Conservation (phyloP, 1,140 invertebrate genomes). For the Rhyacophila brunnea region DNA sequence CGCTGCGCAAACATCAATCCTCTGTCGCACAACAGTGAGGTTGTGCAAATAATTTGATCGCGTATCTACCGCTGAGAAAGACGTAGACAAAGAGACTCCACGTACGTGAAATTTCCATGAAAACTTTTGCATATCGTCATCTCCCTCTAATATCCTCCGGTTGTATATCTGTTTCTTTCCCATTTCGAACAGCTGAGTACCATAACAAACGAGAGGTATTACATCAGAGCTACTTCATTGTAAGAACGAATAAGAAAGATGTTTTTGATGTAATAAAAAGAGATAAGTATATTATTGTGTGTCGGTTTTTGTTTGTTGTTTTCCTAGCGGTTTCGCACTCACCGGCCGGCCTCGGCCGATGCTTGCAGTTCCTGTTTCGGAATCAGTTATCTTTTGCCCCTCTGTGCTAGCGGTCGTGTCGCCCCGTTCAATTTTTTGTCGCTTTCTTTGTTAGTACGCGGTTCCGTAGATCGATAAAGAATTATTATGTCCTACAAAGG, state of each 20-base stretch:
- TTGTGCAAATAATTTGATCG: too few species aligned
- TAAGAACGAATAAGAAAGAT: not conserved
- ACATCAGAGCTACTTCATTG: not conserved
- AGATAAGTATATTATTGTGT: not conserved
- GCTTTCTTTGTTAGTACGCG: constrained; percentile 20
- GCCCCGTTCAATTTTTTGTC: constrained; percentile 5
- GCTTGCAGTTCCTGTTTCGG: constrained; percentile 15
- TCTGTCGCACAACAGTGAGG: too few species aligned
- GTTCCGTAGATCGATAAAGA: constrained; percentile 18
- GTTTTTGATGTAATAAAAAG: not conserved
- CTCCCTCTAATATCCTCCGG: constrained; percentile 37
- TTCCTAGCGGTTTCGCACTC: constrained; percentile 23
- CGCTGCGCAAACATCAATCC: too few species aligned
- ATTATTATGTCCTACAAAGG: constrained; percentile 16
- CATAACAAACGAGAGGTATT: constrained; percentile 48
- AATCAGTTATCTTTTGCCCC: constrained; percentile 23
- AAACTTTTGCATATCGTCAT: constrained; percentile 13
- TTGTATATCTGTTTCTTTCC: constrained; percentile 31
- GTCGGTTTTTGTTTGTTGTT: constrained; percentile 3
- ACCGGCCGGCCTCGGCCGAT: constrained; percentile 20
- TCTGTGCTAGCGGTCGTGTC: constrained; percentile 9
- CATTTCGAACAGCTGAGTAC: constrained; percentile 54
- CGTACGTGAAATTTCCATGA: not conserved
- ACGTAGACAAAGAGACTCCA: not conserved
- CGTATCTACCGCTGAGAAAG: too few species aligned